phyloP scores from a whole-genome alignment of 2,797 vertebrate genomes.

The Gorsachius magnificus region DNA sequence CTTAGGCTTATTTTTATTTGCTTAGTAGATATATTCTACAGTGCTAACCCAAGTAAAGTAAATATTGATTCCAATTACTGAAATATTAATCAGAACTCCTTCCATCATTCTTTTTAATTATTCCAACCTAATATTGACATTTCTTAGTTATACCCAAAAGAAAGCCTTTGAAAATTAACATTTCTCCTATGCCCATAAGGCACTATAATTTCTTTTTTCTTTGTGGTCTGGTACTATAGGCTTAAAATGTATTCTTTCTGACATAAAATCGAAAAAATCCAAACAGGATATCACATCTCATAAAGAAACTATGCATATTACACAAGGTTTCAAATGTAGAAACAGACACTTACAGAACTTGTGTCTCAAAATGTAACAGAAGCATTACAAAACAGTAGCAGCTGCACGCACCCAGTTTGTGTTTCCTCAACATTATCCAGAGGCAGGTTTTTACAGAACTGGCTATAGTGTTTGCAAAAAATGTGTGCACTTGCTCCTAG shows the following conservation, averaged over 20 bases:
- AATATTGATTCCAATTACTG: slow-evolving; percentile 4
- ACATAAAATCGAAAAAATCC: background rate
- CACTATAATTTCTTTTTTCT: background rate
- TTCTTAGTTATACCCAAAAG: background rate
- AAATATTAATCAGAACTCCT: background rate
- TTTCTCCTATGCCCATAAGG: background rate
- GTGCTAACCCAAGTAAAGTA: background rate
- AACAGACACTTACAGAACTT: slow-evolving; percentile 59
- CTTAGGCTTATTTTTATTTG: background rate
- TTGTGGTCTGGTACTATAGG: background rate
- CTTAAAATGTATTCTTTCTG: slow-evolving; percentile 36
- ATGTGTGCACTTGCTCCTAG: background rate
- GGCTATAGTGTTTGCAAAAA: background rate
- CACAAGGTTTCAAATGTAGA: slow-evolving; percentile 62
- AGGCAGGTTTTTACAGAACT: background rate
- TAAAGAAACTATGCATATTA: slow-evolving; percentile 63
- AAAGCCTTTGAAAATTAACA: background rate
- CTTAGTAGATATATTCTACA: background rate
- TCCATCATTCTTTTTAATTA: background rate
- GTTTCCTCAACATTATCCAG: background rate
- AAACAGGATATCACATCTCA: slow-evolving; percentile 51
- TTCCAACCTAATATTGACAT: background rate
- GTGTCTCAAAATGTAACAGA: slow-evolving; percentile 64
- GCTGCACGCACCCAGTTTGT: background rate
- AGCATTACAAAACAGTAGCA: slow-evolving; percentile 71